Evolutionary conservation across 2,113 vertebrate species (phyloP), one percentile per base, ranked within the genome.

Genomic region (Thryonomys swinderianus): DNA sequence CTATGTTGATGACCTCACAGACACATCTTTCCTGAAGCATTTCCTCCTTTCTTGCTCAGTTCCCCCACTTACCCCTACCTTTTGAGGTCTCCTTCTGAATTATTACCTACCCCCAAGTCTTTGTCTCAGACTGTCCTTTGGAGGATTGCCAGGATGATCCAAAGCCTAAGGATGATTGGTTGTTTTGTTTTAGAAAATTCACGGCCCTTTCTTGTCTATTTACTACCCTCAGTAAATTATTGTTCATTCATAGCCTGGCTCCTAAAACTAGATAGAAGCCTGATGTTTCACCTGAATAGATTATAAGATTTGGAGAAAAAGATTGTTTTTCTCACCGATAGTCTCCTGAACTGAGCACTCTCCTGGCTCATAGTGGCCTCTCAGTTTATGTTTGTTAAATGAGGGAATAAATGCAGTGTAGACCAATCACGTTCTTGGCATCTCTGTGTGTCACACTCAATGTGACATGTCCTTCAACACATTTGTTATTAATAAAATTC

Each of bases 371-470:
- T 59, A 51, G 27, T 95, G 85, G 40, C 21, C 74, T 11, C 53
- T 93, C 66, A 93, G 3, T 83, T 93, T 78, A 59, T 94, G 67
- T 90, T 94, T 90, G 11, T 61, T 89, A 45, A 45, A 66, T 51
- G 21, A 88, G 23, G 40, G 11, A 81, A 80, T 83, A 82, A 85
- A 76, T 55, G 12, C 59, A 71, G 57, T 71, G 20, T 61, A 53
- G 32, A 92, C 40, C 48, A 73, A 48, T 92, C 57, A 83, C 17
- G 83, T 78, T 73, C n/a, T 59, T 93, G 37, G 21, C 8, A 20
- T 88, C 9, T 71, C 3, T 80, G 3, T 85, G 59, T 95, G 51
- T 95, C 88, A 71, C 53, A 55, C 37, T 82, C 61, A 94, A 32
- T 57, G 3, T 82, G 42, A 90, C 69, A 51, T 71, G 3, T 74